Base-by-base conservation (phyloP, 2,888 invertebrate genomes). In the Eudasyphora cyanicolor region DNA sequence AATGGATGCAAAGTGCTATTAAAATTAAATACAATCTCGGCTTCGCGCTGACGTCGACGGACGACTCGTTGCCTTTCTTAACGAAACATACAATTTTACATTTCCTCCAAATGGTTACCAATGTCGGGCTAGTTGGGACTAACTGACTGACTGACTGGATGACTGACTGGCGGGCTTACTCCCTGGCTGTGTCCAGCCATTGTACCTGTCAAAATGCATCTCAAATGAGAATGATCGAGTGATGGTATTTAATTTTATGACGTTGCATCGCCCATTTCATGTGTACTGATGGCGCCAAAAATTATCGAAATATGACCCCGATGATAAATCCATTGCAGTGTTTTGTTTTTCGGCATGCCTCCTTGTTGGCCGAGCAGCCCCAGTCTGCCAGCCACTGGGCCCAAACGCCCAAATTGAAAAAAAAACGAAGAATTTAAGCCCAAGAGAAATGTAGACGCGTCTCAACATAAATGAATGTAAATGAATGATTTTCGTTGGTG, bases 161-260 rank as follows among this genome's bases (percentile, higher is more conserved):
- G n/a, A 10, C 8, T 62, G 64, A 24, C 54, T 54, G 10, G n/a
- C 32, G n/a, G 21, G 35, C 64, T 17, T 35, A 5, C 32, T 38
- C 29, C 19, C 35, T 19, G 32, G 17, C 35, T 21, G 19, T 45
- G 60, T 57, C 29, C 45, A 73, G 27, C 67, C n/a, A 73, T 74
- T 89, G 88, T 89, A 89, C 89, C 90, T 90, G 89, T 90, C 89
- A 90, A 89, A 89, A 87, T 79, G 88, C 86, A 88, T 87, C 88
- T 87, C 88, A 86, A 86, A 87, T 87, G 88, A 89, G 90, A 88
- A 89, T 89, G 90, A 89, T 89, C 88, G 89, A 89, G 89, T 89
- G 89, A 89, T 88, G 88, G 88, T 89, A 88, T 89, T 90, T 89
- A 87, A 87, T 88, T 89, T 89, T 90, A 89, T 90, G 89, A 89